A percentile compares a stretch with the other conserved stretches of the same genome.
Evolutionary conservation across 2,113 vertebrate genomes (phyloP).

Genomic region (Ceratotherium simum): DNA sequence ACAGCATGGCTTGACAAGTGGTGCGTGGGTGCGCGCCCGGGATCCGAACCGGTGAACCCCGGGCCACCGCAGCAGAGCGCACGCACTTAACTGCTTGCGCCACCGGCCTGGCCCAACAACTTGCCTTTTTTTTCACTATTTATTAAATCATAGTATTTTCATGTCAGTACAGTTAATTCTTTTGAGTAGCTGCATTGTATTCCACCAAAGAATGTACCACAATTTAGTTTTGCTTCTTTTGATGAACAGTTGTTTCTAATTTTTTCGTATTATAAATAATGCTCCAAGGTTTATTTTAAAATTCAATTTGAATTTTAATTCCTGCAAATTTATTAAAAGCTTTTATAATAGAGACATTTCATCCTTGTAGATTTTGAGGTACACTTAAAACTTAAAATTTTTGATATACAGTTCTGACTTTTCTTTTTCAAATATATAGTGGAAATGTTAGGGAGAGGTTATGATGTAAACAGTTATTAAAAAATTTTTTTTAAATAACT

Average conservation of each 20-base stretch:
- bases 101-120: too few relatives aligned
- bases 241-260: not conserved
- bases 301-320: conserved; percentile 31
- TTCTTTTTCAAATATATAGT: not conserved
- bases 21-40: too few relatives aligned
- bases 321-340: not conserved
- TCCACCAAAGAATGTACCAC: not conserved
- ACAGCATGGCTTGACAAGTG: too few relatives aligned
- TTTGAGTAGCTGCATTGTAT: conserved; percentile 9
- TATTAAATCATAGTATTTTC: not conserved
- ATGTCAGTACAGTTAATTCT: not conserved
- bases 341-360: conserved; percentile 37
- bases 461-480: not conserved
- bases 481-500: not conserved
- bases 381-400: conserved; percentile 9
- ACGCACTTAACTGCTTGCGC: too few relatives aligned
- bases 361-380: conserved; percentile 12
- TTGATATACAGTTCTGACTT: not conserved
- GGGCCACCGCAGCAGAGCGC: too few relatives aligned
- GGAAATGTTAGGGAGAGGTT: not conserved
- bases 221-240: conserved; percentile 33
- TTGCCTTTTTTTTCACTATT: not conserved
- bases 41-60: too few relatives aligned
- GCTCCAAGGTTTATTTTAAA: conserved; percentile 37
- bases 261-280: conserved; percentile 6